Evolutionary conservation across 2,797 vertebrate species (phyloP).

Genomic region (Dromococcyx pavoninus): DNA sequence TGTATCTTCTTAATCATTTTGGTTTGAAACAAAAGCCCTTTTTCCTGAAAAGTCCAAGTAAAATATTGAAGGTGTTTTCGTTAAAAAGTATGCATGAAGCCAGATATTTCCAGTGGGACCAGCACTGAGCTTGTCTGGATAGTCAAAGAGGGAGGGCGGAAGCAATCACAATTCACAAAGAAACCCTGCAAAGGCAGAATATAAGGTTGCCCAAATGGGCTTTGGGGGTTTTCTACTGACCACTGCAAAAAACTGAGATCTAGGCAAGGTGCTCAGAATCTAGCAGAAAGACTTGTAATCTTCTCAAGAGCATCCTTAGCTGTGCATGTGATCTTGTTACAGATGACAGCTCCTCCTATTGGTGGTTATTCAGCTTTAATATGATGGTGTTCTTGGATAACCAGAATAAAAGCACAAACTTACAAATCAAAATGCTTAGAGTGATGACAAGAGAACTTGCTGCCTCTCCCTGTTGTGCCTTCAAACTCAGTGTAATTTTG

Average conservation of each 20-base stretch:
- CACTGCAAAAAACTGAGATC: neutral
- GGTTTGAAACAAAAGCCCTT: neutral
- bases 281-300: neutral
- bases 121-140: neutral
- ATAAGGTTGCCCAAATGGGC: neutral
- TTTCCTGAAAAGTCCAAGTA: neutral
- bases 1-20: neutral
- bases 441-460: neutral
- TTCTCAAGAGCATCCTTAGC: neutral
- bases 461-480: neutral
- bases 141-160: neutral
- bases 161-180: neutral
- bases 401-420: neutral
- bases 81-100: neutral
- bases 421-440: neutral
- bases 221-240: neutral
- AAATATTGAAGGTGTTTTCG: neutral
- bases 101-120: neutral
- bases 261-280: neutral
- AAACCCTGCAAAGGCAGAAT: neutral
- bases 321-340: neutral
- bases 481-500: neutral
- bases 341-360: neutral
- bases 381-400: neutral
- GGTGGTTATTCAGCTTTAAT: neutral